Conservation (phyloP, 2,797 vertebrate genomes). For the Megaceryle alcyon region DNA sequence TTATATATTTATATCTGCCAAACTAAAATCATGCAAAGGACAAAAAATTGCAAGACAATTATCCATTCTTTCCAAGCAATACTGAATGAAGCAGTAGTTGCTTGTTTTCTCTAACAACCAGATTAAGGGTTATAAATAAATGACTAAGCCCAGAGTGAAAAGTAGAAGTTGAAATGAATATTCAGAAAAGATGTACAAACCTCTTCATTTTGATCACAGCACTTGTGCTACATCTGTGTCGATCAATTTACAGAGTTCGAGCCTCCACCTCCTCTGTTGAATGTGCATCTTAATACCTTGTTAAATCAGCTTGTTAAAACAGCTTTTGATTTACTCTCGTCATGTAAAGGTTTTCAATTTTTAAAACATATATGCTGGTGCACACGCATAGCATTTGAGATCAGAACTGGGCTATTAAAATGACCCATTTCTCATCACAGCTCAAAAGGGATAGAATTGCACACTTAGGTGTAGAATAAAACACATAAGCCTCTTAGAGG, state of each 20-base stretch:
- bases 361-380: conserved; percentile 6
- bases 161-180: neutral
- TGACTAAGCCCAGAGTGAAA: neutral
- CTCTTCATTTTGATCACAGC: neutral
- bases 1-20: neutral
- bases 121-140: neutral
- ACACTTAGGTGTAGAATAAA: conserved; percentile 24
- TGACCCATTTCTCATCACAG: neutral
- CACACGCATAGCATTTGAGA: neutral
- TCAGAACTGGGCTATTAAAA: neutral
- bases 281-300: neutral
- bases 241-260: conserved; percentile 6
- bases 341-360: neutral
- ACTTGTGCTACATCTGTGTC: neutral
- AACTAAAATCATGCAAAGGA: neutral
- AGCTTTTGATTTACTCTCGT: conserved; percentile 23
- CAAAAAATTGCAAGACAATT: neutral
- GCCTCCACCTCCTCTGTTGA: neutral
- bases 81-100: neutral
- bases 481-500: neutral
- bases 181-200: neutral
- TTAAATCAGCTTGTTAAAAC: conserved; percentile 46
- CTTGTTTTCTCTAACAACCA: neutral
- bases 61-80: neutral
- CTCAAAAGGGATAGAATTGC: conserved; percentile 10